A percentile compares a stretch with the other conserved stretches of the same genome.
These are phyloP conservation scores for Cirrhinus molitorella DNA, from an alignment of 2,797 vertebrate species.

Conservation along the genomic window DNA sequence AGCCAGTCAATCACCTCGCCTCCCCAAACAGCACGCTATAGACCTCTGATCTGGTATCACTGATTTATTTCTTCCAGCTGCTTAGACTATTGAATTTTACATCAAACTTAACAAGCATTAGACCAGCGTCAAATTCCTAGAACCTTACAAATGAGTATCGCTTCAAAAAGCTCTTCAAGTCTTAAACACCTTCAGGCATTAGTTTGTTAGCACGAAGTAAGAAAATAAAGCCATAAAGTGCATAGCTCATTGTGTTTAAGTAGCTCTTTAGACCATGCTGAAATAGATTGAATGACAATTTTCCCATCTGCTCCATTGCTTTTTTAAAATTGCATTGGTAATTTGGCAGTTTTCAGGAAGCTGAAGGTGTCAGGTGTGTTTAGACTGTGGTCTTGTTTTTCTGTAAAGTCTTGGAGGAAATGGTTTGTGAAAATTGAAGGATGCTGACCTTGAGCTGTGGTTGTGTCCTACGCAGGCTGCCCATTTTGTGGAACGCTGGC, in stretches of 20 bases:
- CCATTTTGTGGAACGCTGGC: background rate
- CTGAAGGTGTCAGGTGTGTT: conserved; percentile 5
- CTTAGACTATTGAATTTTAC: conserved; percentile 24
- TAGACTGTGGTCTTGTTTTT: conserved; percentile 13
- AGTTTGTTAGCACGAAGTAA: background rate
- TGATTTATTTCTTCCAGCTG: conserved; percentile 23
- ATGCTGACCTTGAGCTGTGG: conserved; percentile 32
- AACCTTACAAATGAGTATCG: background rate
- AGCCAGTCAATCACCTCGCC: conserved; percentile 37
- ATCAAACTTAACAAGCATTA: conserved; percentile 31
- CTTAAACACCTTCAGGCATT: conserved; percentile 7
- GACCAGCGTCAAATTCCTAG: background rate
- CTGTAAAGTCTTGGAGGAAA: conserved; percentile 36
- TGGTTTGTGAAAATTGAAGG: conserved; percentile 46
- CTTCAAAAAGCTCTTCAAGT: conserved; percentile 7
- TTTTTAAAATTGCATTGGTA: conserved; percentile 17
- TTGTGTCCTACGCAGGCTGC: conserved; percentile 3
- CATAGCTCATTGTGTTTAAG: background rate
- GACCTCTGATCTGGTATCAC: conserved; percentile 32
- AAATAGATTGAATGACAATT: conserved; percentile 4
- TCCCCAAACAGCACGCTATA: conserved; percentile 6
- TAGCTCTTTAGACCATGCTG: background rate
- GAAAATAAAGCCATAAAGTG: conserved; percentile 7
- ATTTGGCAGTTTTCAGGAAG: conserved; percentile 12
- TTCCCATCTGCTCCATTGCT: conserved; percentile 6